phyloP scores from a whole-genome alignment of 2,113 vertebrate genomes.

The Saccopteryx leptura region DNA sequence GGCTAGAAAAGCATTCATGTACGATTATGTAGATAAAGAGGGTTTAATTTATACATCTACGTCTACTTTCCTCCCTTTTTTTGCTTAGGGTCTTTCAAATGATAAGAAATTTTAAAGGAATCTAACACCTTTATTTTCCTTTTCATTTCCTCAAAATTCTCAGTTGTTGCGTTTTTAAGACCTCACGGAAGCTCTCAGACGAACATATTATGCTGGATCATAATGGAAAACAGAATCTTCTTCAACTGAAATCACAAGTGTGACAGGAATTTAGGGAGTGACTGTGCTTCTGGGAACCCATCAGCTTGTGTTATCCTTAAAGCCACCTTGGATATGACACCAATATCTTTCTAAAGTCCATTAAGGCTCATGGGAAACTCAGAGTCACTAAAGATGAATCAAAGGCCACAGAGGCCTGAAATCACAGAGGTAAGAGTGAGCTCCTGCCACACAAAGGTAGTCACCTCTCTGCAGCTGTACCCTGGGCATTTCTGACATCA shows the following conservation, averaged over 20 bases:
- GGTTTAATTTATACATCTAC: background rate
- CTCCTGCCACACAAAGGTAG: background rate
- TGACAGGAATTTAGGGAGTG: conserved; percentile 45
- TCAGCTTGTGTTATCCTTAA: background rate
- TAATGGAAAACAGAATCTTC: conserved; percentile 55
- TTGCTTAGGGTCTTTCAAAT: background rate
- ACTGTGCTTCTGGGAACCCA: background rate
- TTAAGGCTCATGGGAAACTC: conserved; percentile 26
- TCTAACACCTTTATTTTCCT: background rate
- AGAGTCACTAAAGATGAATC: conserved; percentile 42
- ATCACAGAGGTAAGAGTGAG: background rate
- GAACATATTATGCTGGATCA: background rate
- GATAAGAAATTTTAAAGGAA: background rate
- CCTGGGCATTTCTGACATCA: background rate
- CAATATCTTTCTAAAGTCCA: background rate
- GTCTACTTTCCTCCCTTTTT: background rate
- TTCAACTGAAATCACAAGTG: conserved; percentile 21
- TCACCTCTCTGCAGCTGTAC: background rate
- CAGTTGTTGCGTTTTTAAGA: background rate
- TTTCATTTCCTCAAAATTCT: background rate
- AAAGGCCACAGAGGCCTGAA: background rate
- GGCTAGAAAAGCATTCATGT: background rate
- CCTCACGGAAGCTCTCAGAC: background rate
- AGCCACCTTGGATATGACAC: background rate
- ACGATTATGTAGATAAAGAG: background rate